phyloP scores from a whole-genome alignment of 2,888 invertebrate species.

The Drosophila crucigera region DNA sequence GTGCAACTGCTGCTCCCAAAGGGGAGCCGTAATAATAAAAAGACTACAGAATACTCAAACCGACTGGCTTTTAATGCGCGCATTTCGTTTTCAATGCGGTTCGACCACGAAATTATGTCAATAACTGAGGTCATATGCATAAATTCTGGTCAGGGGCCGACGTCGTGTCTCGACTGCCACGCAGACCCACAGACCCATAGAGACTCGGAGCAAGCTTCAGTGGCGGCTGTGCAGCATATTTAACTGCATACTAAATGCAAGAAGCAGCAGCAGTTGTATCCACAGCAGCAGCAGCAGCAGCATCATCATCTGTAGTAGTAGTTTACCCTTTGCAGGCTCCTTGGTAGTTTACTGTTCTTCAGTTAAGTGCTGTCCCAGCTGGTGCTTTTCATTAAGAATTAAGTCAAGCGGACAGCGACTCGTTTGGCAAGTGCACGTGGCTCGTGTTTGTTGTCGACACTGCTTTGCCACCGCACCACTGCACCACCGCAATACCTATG shows the following conservation, averaged over 20 bases:
- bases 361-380: conserved; percentile 33
- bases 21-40: conserved; percentile 11
- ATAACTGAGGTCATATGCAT: conserved; percentile 81
- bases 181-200: conserved; percentile 75
- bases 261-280: background rate
- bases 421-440: conserved; percentile 75
- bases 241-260: conserved; percentile 75
- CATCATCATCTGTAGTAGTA: conserved; percentile 3
- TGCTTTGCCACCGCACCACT: conserved; percentile 12
- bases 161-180: conserved; percentile 62
- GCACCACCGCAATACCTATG: conserved; percentile 1
- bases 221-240: conserved; percentile 34
- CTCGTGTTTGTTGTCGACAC: conserved; percentile 63
- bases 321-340: conserved; percentile 13
- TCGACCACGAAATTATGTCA: conserved; percentile 78
- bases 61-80: conserved; percentile 47
- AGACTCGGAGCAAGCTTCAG: conserved; percentile 22
- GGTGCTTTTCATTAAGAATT: conserved; percentile 68
- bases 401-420: conserved; percentile 45
- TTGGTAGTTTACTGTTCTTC: background rate
- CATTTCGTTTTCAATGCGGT: conserved; percentile 73
- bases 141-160: conserved; percentile 68
- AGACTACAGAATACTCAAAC: conserved; percentile 2
- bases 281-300: conserved; percentile 1
- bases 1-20: conserved; percentile 10